These are phyloP conservation scores for Meandrina meandrites DNA, from an alignment of 92 coral and sea anemone species.

Conservation along the genomic window DNA sequence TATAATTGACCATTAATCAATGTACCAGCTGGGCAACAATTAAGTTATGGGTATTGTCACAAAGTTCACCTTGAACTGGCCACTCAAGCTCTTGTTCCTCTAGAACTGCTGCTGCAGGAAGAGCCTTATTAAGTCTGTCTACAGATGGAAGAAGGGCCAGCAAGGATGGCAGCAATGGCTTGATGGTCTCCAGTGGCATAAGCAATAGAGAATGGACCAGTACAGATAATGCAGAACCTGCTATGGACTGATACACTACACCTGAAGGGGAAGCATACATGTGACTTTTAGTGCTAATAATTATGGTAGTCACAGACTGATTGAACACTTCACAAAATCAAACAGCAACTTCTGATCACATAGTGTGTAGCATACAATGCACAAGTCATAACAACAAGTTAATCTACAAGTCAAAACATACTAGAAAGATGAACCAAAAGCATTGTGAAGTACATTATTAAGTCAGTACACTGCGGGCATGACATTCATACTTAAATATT, in stretches of 20 bases:
- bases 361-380: too few species aligned
- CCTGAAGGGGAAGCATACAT: slow-evolving; percentile 41
- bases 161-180: slow-evolving; percentile 72
- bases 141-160: slow-evolving; percentile 65
- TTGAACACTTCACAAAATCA: too few species aligned
- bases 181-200: slow-evolving; percentile 71
- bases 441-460: too few species aligned
- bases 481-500: too few species aligned
- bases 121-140: slow-evolving; percentile 69
- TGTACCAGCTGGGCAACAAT: too few species aligned
- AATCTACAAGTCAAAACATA: too few species aligned
- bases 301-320: too few species aligned
- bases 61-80: slow-evolving; percentile 76
- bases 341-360: too few species aligned
- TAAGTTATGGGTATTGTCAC: neutral
- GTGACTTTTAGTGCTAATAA: neutral
- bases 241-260: slow-evolving; percentile 74
- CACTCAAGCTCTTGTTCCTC: slow-evolving; percentile 91
- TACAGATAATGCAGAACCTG: slow-evolving; percentile 76
- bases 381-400: too few species aligned
- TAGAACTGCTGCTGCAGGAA: slow-evolving; percentile 78
- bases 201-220: slow-evolving; percentile 77
- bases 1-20: neutral
- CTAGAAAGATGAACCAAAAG: too few species aligned
- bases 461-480: too few species aligned